Evolutionary conservation across 2,113 vertebrate species (phyloP).

Genomic region (Oryzias melastigma): DNA sequence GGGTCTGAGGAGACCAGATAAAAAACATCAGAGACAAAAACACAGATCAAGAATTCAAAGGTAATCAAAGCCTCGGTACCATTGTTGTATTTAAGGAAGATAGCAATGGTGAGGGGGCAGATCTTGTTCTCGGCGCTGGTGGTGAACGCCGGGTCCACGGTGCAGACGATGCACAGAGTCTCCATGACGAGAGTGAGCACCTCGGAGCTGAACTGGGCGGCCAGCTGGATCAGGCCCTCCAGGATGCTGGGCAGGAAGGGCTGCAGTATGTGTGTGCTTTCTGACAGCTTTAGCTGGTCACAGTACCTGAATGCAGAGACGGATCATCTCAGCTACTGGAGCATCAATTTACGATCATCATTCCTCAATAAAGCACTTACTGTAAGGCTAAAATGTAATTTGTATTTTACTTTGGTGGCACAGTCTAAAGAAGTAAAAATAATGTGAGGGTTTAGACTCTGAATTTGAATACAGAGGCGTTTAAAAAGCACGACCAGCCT

Average conservation of each 20-base stretch:
- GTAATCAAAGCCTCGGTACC: constrained; percentile 71
- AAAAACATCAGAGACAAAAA: neutral
- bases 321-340: neutral
- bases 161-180: constrained; percentile 95
- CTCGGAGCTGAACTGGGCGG: constrained; percentile 95
- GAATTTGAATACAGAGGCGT: too few species aligned
- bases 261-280: constrained; percentile 91
- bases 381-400: neutral
- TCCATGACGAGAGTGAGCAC: constrained; percentile 98
- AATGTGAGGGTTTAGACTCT: neutral
- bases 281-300: constrained; percentile 94
- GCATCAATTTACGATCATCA: neutral
- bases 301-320: constrained; percentile 82
- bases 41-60: neutral
- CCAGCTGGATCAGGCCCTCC: constrained; percentile 92
- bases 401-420: neutral
- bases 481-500: constrained; percentile 49
- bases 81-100: constrained; percentile 97
- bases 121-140: constrained; percentile 93
- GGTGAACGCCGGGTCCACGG: constrained; percentile 90
- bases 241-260: constrained; percentile 96
- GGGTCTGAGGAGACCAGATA: constrained; percentile 80
- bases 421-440: neutral
- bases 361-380: neutral
- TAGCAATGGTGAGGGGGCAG: constrained; percentile 96